Evolutionary conservation across 1,140 invertebrate species (phyloP).

Genomic region (Ericerus pela): DNA sequence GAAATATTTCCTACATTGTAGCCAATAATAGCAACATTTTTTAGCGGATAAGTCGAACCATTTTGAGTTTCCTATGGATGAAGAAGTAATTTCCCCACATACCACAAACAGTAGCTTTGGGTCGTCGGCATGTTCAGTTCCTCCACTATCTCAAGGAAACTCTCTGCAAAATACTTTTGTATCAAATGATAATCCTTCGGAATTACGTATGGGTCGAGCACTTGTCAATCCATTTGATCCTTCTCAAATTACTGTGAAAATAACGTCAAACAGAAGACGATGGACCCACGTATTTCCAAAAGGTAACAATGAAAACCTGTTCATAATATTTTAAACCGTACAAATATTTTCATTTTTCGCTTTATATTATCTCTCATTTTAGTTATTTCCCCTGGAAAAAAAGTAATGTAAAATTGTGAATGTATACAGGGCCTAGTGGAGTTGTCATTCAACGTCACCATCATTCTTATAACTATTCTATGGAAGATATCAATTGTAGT

Average conservation of each 20-base stretch:
- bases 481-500: too few relatives aligned
- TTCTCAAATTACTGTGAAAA: conserved; percentile 86
- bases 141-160: neutral
- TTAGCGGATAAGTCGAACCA: neutral
- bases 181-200: conserved; percentile 27
- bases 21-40: too few relatives aligned
- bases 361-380: neutral
- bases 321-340: neutral
- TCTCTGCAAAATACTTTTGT: neutral
- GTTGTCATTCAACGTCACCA: conserved; percentile 85
- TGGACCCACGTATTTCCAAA: conserved; percentile 99
- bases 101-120: neutral
- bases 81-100: neutral
- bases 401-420: neutral
- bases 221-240: conserved; percentile 96
- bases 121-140: neutral
- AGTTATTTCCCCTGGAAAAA: neutral
- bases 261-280: conserved; percentile 86
- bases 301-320: conserved; percentile 37
- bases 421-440: conserved; percentile 54
- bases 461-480: too few relatives aligned
- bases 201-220: conserved; percentile 39
- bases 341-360: neutral
- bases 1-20: too few relatives aligned
- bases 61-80: neutral